Evolutionary conservation across 30 jellyfish, hydroid and myxozoan genomes (phyloP).

Genomic region (Euphysa ruthae): DNA sequence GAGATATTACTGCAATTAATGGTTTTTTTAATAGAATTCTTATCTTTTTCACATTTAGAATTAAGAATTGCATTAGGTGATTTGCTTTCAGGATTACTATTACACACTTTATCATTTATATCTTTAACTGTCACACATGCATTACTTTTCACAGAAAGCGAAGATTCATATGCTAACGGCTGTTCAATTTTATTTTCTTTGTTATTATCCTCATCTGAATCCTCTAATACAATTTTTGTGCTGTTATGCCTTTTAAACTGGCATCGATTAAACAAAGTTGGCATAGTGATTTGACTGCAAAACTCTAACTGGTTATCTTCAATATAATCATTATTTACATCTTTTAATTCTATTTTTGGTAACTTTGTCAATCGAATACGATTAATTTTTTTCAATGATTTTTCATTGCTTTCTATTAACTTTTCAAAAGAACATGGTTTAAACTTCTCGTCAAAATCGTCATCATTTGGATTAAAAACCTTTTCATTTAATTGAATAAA

Average conservation of each 20-base stretch:
- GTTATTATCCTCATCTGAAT: no score
- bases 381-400: neutral
- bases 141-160: no score
- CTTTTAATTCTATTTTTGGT: neutral
- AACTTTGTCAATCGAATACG: neutral
- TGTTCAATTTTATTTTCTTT: no score
- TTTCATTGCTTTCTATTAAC: constrained; percentile 3
- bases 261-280: constrained; percentile 29
- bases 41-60: no score
- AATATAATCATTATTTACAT: neutral
- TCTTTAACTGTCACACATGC: no score
- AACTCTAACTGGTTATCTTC: constrained; percentile 24
- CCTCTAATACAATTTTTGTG: no score
- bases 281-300: constrained; percentile 35
- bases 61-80: no score
- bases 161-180: no score
- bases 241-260: constrained; percentile 7
- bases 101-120: no score
- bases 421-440: constrained; percentile 31
- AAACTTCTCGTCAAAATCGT: neutral
- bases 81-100: no score
- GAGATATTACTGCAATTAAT: no score
- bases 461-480: neutral
- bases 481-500: neutral
- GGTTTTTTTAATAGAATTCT: no score